Evolutionary conservation across 2,888 invertebrate species (phyloP), one percentile per base, ranked within the genome.

Genomic region (Phrixothrix hirtus): DNA sequence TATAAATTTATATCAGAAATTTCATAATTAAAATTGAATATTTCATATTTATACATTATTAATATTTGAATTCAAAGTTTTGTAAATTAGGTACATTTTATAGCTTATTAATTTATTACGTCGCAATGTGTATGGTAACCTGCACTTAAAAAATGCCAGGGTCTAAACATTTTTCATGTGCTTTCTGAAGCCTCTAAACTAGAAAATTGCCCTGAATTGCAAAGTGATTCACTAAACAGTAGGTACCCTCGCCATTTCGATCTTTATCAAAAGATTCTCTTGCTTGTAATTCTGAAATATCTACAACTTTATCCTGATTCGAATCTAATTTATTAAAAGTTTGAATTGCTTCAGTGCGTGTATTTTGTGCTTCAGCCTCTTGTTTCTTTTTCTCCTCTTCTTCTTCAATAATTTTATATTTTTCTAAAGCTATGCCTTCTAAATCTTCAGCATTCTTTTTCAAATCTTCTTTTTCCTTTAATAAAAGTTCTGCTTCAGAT

Each of bases 201-300:
- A n/a, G n/a, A n/a, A n/a, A n/a, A n/a, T n/a, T n/a, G n/a, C n/a
- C n/a, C n/a, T n/a, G n/a, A n/a, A n/a, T n/a, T n/a, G n/a, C n/a
- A n/a, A n/a, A n/a, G n/a, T n/a, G n/a, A n/a, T n/a, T n/a, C n/a
- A n/a, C n/a, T n/a, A n/a, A n/a, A n/a, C n/a, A n/a, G n/a, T n/a
- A n/a, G n/a, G n/a, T 62, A 73, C 74, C 73, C 64, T 83, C 83
- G 5, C 95, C 96, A 79, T 96, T 88, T 54, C 85, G 85, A 75
- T 98, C 89, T 63, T 86, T 87, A 77, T 98, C 98, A 77, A 98
- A 92, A 34, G 84, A 85, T 65, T 81, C 79, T 50, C 86, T 84
- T 1, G 83, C 80, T 76, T 87, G 85, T 4, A 92, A 71, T 77
- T 88, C 92, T 46, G 79, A 76, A 34, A 85, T 67, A 55, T 85